These are phyloP conservation scores for Crocidura indochinensis DNA, from an alignment of 2,797 vertebrate species.

Conservation along the genomic window DNA sequence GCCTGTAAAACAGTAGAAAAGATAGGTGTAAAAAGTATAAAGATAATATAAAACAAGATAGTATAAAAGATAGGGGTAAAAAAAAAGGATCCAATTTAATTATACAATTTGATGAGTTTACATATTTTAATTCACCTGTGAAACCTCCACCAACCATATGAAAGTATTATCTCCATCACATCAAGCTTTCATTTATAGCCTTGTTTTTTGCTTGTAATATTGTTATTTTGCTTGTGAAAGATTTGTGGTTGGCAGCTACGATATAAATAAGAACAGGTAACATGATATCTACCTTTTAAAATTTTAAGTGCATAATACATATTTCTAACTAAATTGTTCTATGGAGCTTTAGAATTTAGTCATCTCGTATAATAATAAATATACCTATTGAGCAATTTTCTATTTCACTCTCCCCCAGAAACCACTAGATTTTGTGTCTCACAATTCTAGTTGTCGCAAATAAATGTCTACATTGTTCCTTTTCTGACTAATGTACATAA, in stretches of 20 bases:
- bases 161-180: background rate
- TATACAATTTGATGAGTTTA: too few species aligned
- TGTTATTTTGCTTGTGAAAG: background rate
- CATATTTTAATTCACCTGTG: background rate
- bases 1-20: too few species aligned
- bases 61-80: too few species aligned
- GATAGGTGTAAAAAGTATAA: too few species aligned
- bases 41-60: too few species aligned
- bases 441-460: background rate
- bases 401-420: background rate
- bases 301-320: background rate
- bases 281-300: background rate
- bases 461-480: background rate
- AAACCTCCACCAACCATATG: background rate
- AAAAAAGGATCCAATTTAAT: too few species aligned
- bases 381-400: background rate
- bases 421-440: background rate
- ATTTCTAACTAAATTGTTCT: background rate
- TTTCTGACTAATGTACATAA: background rate
- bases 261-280: background rate
- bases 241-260: background rate
- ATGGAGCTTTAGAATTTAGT: background rate
- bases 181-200: background rate
- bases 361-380: background rate
- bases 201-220: background rate